Evolutionary conservation across 1,140 invertebrate genomes (phyloP).

Genomic region (Ceratosolen fusciceps): DNA sequence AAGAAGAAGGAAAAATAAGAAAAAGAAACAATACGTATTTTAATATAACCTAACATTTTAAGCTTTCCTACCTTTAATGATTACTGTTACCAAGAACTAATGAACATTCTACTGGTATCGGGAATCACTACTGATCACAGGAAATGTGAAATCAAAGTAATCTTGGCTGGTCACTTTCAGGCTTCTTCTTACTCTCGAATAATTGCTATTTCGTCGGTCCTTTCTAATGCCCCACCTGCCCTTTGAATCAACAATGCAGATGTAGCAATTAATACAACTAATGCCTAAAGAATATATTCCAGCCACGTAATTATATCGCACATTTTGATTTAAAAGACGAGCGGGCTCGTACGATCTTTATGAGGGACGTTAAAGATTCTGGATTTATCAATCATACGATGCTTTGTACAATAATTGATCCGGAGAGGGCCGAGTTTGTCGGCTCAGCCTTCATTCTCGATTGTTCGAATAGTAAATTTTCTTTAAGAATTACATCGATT

Average conservation of each 20-base stretch:
- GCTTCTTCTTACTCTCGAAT: background rate
- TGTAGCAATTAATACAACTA: background rate
- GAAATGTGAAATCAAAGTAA: constrained; percentile 12
- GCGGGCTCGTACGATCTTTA: too few species aligned
- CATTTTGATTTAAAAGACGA: too few species aligned
- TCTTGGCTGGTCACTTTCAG: background rate
- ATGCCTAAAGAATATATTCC: background rate
- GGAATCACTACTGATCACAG: background rate
- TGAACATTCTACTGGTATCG: background rate
- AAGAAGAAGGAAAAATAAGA: too few species aligned
- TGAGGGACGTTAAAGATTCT: too few species aligned
- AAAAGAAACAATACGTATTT: background rate
- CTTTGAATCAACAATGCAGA: background rate
- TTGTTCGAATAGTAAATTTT: background rate
- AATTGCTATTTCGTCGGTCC: background rate
- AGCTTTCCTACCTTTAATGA: constrained; percentile 7
- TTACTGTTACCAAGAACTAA: background rate
- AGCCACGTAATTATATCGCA: background rate
- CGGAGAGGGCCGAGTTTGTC: background rate
- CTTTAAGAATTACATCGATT: background rate
- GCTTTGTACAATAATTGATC: background rate
- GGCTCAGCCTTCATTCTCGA: background rate
- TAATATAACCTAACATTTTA: constrained; percentile 11
- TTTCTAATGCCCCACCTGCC: constrained; percentile 3
- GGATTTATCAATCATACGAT: background rate